Evolutionary conservation across 2,113 vertebrate genomes (phyloP).

Genomic region (Bufo bufo): DNA sequence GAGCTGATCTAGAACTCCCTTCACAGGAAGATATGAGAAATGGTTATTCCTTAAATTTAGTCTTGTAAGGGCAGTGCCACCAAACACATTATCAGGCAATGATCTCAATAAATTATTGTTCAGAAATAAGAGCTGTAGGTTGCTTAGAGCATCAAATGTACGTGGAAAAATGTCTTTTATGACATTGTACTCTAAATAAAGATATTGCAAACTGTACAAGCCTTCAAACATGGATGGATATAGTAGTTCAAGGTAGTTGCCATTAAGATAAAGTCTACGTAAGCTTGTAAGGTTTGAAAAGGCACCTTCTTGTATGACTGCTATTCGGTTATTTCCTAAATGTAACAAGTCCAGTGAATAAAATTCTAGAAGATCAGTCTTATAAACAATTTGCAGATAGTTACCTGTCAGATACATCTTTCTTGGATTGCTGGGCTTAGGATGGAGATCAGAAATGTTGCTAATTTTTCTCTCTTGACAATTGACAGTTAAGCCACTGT

Average conservation of each 20-base stretch:
- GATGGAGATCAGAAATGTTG: constrained; percentile 91
- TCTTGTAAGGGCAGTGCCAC: constrained; percentile 90
- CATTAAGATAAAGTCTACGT: constrained; percentile 93
- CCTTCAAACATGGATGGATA: constrained; percentile 88
- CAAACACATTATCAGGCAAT: constrained; percentile 88
- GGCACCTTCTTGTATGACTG: constrained; percentile 91
- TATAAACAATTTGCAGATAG: constrained; percentile 90
- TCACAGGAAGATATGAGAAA: constrained; percentile 90
- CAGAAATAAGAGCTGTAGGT: constrained; percentile 92
- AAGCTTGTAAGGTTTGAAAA: constrained; percentile 94
- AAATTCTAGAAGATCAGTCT: constrained; percentile 86
- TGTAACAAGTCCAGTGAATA: constrained; percentile 92
- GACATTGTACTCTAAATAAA: constrained; percentile 98
- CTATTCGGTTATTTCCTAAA: constrained; percentile 94
- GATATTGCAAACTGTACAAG: constrained; percentile 92
- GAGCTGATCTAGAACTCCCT: constrained; percentile 94
- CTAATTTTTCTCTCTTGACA: constrained; percentile 94
- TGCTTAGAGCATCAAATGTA: constrained; percentile 89
- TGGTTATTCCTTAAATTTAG: constrained; percentile 97
- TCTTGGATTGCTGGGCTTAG: constrained; percentile 92
- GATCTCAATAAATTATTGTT: constrained; percentile 95
- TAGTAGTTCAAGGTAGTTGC: constrained; percentile 94
- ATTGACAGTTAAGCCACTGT: constrained; percentile 93
- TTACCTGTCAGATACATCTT: constrained; percentile 98
- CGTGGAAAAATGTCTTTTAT: constrained; percentile 92